Percentiles rank a stretch among this genome's conserved stretches.
Conservation (phyloP, 2,888 invertebrate species). For the Drosophila pseudotalamancana region DNA sequence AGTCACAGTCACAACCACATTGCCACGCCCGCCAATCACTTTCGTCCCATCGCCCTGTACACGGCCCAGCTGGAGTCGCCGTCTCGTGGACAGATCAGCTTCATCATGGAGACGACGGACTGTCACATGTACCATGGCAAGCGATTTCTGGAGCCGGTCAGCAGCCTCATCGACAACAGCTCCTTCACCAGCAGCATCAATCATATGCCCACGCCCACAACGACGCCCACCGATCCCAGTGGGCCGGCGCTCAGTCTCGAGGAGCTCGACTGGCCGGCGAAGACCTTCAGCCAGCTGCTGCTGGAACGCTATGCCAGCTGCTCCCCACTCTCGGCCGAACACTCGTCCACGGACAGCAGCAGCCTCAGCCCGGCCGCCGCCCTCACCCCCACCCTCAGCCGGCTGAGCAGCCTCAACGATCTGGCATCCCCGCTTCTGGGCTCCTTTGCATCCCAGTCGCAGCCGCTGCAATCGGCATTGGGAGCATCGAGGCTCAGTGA, state of each 20-base stretch:
- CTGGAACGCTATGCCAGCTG: slow-evolving; percentile 45
- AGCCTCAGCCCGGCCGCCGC: slow-evolving; percentile 39
- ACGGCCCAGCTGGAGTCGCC: slow-evolving; percentile 4
- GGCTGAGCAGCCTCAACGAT: slow-evolving; percentile 53
- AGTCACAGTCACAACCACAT: slow-evolving; percentile 9
- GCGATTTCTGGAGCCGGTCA: slow-evolving; percentile 77
- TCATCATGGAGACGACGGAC: neutral
- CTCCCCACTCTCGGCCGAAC: slow-evolving; percentile 20
- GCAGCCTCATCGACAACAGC: slow-evolving; percentile 63
- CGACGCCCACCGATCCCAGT: slow-evolving; percentile 53
- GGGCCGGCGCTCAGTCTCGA: slow-evolving; percentile 23
- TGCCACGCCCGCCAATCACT: slow-evolving; percentile 53
- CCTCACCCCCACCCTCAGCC: slow-evolving; percentile 50
- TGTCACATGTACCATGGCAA: slow-evolving; percentile 78
- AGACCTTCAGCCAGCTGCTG: slow-evolving; percentile 64
- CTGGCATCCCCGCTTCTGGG: slow-evolving; percentile 63
- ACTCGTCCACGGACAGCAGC: slow-evolving; percentile 68
- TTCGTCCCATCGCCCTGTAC: slow-evolving; percentile 60
- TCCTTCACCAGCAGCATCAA: slow-evolving; percentile 73
- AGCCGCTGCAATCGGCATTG: slow-evolving; percentile 48
- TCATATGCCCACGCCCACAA: slow-evolving; percentile 60
- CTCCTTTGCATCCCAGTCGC: slow-evolving; percentile 59
- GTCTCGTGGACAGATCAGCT: neutral
- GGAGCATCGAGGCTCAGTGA: slow-evolving; percentile 46
- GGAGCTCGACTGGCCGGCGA: slow-evolving; percentile 64